These are phyloP conservation scores for Toxostoma redivivum DNA, from an alignment of 2,113 vertebrate genomes.

Conservation along the genomic window DNA sequence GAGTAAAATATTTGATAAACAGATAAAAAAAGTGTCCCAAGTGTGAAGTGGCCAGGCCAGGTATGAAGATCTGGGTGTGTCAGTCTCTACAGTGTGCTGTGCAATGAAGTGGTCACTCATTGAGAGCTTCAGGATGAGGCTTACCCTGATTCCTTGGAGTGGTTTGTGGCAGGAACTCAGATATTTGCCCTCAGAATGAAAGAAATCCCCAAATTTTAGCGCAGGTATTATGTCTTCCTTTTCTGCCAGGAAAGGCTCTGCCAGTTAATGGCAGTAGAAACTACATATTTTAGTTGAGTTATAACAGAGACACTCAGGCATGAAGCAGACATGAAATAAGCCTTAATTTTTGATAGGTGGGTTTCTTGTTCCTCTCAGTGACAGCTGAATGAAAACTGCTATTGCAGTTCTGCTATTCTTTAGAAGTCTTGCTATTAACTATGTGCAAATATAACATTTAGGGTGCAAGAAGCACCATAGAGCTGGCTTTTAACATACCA, in stretches of 20 bases:
- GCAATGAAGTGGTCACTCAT: not conserved
- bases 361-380: not conserved
- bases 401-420: not conserved
- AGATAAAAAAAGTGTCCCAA: too few species aligned
- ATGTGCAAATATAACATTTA: not conserved
- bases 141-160: not conserved
- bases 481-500: not conserved
- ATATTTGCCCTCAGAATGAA: not conserved
- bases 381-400: not conserved
- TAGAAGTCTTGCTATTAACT: not conserved
- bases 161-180: not conserved
- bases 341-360: not conserved
- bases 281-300: not conserved
- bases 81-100: not conserved
- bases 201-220: not conserved
- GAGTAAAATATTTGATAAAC: not conserved
- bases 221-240: not conserved
- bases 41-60: not conserved
- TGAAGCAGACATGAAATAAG: not conserved
- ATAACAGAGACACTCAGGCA: not conserved
- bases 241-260: not conserved
- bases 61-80: fast-evolving
- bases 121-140: fast-evolving
- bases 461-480: not conserved
- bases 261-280: not conserved